Evolutionary conservation across 2,797 vertebrate genomes (phyloP).

Genomic region (Stomatorhinus walkeri): DNA sequence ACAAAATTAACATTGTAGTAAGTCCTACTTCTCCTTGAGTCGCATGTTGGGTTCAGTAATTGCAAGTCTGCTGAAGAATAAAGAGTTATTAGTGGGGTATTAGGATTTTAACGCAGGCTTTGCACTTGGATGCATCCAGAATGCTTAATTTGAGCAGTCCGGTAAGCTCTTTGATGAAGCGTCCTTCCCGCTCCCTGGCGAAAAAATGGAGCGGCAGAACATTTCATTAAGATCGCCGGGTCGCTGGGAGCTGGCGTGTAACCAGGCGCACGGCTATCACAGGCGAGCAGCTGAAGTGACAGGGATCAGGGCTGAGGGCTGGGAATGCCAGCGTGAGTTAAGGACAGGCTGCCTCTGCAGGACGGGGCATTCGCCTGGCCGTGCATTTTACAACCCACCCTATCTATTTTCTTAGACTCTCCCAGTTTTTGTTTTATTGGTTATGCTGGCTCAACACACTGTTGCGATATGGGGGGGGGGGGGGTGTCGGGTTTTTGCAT

Average conservation of each 20-base stretch:
- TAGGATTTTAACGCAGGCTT: neutral
- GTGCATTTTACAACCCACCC: neutral
- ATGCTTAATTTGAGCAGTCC: neutral
- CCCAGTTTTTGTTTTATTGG: neutral
- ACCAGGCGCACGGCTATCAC: neutral
- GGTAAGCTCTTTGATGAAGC: neutral
- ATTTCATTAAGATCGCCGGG: neutral
- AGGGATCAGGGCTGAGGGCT: neutral
- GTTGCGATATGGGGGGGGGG: neutral
- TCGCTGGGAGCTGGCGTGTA: neutral
- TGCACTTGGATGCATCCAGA: neutral
- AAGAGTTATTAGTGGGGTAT: neutral
- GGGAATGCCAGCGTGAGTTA: neutral
- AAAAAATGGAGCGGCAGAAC: neutral
- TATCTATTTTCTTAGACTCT: neutral
- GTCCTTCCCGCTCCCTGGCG: neutral
- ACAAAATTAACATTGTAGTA: neutral
- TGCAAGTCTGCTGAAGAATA: neutral
- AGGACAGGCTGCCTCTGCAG: neutral
- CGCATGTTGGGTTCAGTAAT: neutral
- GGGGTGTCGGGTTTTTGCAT: neutral
- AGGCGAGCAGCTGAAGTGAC: neutral
- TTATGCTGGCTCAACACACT: neutral
- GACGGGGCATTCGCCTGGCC: neutral
- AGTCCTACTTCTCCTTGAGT: neutral